Conservation (phyloP, 2,888 invertebrate species). For the Rhynchonema sp. region DNA sequence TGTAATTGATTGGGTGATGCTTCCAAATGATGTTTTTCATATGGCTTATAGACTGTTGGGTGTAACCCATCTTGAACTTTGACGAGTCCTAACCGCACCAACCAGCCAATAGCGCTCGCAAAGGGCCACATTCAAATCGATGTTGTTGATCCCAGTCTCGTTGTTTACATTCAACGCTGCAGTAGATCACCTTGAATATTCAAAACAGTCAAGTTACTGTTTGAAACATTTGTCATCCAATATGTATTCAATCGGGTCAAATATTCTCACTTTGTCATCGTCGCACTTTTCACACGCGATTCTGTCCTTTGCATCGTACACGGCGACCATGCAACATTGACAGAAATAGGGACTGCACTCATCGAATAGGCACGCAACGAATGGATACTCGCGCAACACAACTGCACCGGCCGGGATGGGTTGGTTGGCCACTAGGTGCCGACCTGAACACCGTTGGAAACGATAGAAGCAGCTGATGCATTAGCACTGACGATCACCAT, state of each 20-base stretch:
- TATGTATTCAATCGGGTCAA: no score
- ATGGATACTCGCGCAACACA: neutral
- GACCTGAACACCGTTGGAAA: no score
- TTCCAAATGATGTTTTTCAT: no score
- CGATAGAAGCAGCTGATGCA: no score
- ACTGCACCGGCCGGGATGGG: neutral
- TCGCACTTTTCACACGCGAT: neutral
- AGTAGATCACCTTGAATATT: neutral
- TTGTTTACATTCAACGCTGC: neutral
- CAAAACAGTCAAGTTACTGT: no score
- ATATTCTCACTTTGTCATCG: neutral
- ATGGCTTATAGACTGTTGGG: no score
- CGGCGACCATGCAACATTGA: neutral
- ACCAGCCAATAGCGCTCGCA: neutral
- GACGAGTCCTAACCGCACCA: no score
- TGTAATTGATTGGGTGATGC: no score
- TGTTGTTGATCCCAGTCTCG: neutral
- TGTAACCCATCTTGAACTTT: no score
- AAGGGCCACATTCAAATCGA: neutral
- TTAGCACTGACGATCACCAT: no score
- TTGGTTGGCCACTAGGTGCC: neutral
- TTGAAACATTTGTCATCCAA: neutral
- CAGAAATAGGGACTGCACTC: neutral
- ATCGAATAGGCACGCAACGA: neutral
- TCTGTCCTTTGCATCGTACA: neutral